These are phyloP conservation scores for Beris morrisii DNA, from an alignment of 2,888 invertebrate genomes.

Conservation along the genomic window DNA sequence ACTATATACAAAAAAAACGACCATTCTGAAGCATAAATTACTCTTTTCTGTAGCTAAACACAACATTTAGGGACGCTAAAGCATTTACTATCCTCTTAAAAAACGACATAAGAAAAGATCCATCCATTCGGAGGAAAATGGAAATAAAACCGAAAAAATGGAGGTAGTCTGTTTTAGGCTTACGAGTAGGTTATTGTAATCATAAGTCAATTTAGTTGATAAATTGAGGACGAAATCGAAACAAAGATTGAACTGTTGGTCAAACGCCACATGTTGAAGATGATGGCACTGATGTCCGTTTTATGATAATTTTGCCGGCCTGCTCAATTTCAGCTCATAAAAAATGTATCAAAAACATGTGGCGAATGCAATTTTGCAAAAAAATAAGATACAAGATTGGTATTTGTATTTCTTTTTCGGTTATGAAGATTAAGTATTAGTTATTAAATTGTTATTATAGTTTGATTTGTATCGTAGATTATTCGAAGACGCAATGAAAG, in stretches of 20 bases:
- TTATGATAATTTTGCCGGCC: constrained; percentile 29
- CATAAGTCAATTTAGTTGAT: constrained; percentile 22
- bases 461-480: too few relatives aligned
- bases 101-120: constrained; percentile 15
- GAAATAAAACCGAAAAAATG: neutral
- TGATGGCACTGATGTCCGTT: constrained; percentile 32
- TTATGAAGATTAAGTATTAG: too few relatives aligned
- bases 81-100: constrained; percentile 30
- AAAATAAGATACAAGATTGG: too few relatives aligned
- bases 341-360: constrained; percentile 2
- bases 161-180: too few relatives aligned
- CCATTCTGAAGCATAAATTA: constrained; percentile 30
- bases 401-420: too few relatives aligned
- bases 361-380: too few relatives aligned
- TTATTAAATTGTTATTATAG: too few relatives aligned
- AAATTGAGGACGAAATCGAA: constrained; percentile 12
- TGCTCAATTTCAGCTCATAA: constrained; percentile 11
- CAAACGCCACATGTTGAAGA: constrained; percentile 23
- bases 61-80: constrained; percentile 34
- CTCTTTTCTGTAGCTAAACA: constrained; percentile 31
- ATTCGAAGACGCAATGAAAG: too few relatives aligned
- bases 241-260: constrained; percentile 24
- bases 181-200: neutral
- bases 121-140: neutral
- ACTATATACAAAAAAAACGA: neutral